phyloP scores from a whole-genome alignment of 2,113 vertebrate species.

The Girardinichthys multiradiatus region DNA sequence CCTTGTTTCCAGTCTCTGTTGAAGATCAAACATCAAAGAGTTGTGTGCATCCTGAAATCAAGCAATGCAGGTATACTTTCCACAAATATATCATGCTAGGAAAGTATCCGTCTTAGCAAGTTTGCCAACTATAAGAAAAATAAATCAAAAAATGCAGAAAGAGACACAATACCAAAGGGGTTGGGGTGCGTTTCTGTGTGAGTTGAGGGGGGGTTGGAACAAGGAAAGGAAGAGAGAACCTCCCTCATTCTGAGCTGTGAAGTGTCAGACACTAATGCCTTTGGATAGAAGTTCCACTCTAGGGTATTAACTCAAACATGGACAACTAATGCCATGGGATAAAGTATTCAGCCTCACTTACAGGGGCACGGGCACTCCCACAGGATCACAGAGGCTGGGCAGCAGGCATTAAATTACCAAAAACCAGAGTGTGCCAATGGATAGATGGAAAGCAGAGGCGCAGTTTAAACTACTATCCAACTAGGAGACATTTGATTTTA shows the following conservation, averaged over 20 bases:
- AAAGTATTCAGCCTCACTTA: slow-evolving; percentile 76
- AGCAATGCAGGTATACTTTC: slow-evolving; percentile 1
- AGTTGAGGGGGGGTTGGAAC: slow-evolving; percentile 20
- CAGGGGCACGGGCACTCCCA: slow-evolving; percentile 68
- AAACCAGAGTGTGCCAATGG: slow-evolving; percentile 54
- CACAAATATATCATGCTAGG: slow-evolving; percentile 34
- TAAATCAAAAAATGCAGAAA: slow-evolving; percentile 43
- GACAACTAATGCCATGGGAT: slow-evolving; percentile 75
- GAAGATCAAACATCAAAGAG: slow-evolving; percentile 9
- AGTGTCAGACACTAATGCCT: slow-evolving; percentile 76
- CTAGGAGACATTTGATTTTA: slow-evolving; percentile 41
- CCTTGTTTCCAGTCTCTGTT: neutral
- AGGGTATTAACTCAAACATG: slow-evolving; percentile 80
- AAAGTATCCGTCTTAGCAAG: slow-evolving; percentile 16
- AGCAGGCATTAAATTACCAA: slow-evolving; percentile 71
- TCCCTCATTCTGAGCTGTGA: slow-evolving; percentile 55
- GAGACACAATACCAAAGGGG: slow-evolving; percentile 2
- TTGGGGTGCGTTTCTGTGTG: neutral
- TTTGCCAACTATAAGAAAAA: slow-evolving; percentile 47
- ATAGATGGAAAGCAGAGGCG: slow-evolving; percentile 45
- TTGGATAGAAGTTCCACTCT: slow-evolving; percentile 70
- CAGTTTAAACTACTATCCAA: slow-evolving; percentile 29
- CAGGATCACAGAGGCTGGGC: slow-evolving; percentile 66
- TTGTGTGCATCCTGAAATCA: slow-evolving; percentile 9
- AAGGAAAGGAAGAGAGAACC: slow-evolving; percentile 44